These are phyloP conservation scores for Anguilla japonica DNA, from an alignment of 2,113 vertebrate species.

Conservation along the genomic window DNA sequence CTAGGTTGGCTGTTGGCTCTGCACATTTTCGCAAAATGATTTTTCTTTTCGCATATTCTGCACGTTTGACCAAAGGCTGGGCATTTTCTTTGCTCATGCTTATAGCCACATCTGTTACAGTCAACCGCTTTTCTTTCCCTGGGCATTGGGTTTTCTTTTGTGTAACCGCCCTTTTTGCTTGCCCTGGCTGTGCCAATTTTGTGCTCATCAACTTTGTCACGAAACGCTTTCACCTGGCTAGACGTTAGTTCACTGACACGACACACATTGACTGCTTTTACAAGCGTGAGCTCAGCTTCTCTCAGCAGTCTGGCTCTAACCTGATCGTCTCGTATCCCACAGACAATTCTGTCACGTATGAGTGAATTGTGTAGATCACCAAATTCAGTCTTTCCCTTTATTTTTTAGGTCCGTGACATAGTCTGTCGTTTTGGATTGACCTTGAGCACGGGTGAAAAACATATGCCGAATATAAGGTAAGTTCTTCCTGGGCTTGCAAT, in stretches of 20 bases:
- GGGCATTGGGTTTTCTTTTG: not conserved
- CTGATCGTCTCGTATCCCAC: no score
- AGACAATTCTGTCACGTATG: no score
- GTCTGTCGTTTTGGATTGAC: not conserved
- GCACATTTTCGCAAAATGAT: constrained; percentile 25
- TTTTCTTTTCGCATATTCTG: constrained; percentile 15
- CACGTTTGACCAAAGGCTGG: constrained; percentile 3
- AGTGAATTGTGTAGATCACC: no score
- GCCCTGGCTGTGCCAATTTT: not conserved
- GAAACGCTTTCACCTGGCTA: constrained; percentile 7
- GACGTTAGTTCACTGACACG: constrained; percentile 15
- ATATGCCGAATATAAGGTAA: constrained; percentile 16
- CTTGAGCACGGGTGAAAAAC: constrained; percentile 14
- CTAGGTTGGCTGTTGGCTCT: not conserved
- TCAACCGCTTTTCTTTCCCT: not conserved
- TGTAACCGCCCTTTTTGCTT: not conserved
- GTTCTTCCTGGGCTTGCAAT: constrained; percentile 21
- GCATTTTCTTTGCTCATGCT: not conserved
- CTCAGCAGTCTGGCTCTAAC: constrained; percentile 25
- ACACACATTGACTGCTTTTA: constrained; percentile 16
- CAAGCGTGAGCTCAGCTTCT: constrained; percentile 32
- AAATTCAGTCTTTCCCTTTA: constrained; percentile 22
- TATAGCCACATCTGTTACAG: constrained; percentile 24
- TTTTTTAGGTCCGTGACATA: constrained; percentile 21
- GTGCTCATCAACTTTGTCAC: constrained; percentile 3